These are phyloP conservation scores for Lithodes maja DNA, from an alignment of 2,888 invertebrate species.

Conservation along the genomic window DNA sequence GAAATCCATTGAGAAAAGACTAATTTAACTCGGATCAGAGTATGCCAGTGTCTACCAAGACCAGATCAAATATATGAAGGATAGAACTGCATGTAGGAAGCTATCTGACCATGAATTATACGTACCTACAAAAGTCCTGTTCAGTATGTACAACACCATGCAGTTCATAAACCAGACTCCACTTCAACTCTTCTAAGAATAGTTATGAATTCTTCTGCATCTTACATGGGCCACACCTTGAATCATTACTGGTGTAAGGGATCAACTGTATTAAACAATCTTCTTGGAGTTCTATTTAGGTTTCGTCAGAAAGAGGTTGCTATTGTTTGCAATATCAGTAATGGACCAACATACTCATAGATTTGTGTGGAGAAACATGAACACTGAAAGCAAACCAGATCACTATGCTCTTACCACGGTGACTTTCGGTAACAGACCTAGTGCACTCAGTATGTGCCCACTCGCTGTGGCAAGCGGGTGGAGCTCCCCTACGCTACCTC, in stretches of 20 bases:
- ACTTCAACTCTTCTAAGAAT: conserved; percentile 22
- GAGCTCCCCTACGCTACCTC: no score
- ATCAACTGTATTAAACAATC: conserved; percentile 21
- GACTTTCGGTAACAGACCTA: conserved; percentile 47
- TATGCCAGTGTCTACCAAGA: conserved; percentile 14
- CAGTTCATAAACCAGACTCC: conserved; percentile 27
- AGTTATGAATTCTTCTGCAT: conserved; percentile 37
- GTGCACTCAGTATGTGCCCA: not conserved
- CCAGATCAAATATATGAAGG: conserved; percentile 36
- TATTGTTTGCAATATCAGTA: conserved; percentile 21
- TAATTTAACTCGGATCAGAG: conserved; percentile 16
- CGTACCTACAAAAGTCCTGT: conserved; percentile 14
- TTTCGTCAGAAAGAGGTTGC: conserved; percentile 32
- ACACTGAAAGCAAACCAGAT: conserved; percentile 3
- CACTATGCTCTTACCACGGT: conserved; percentile 41
- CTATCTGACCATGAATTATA: conserved; percentile 4
- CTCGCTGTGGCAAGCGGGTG: no score
- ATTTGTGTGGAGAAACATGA: conserved; percentile 42
- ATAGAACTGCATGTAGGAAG: conserved; percentile 21
- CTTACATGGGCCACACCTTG: conserved; percentile 1
- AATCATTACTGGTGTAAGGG: conserved; percentile 44
- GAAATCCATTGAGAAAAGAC: conserved; percentile 10
- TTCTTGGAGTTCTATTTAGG: conserved; percentile 33
- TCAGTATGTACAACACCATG: conserved; percentile 39
- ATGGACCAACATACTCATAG: conserved; percentile 41